phyloP scores from a whole-genome alignment of 2,888 invertebrate genomes.

The Drosophila rellima region DNA sequence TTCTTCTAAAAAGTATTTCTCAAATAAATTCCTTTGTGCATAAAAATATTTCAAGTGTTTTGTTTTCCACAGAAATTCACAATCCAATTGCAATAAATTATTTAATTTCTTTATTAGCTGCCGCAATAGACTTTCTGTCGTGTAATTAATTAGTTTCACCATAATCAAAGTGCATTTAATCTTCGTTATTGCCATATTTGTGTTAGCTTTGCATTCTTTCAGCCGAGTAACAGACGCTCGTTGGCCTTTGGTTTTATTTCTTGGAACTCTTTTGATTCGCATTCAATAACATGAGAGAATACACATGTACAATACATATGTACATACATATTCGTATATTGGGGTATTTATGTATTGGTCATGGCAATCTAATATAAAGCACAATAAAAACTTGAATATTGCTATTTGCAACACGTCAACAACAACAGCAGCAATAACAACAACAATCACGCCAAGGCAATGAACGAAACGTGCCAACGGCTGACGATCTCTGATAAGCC shows the following conservation, averaged over 20 bases:
- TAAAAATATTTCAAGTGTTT: not conserved
- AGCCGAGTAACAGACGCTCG: slow-evolving; percentile 17
- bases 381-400: slow-evolving; percentile 80
- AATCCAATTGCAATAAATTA: not conserved
- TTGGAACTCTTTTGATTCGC: slow-evolving; percentile 70
- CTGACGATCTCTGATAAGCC: slow-evolving; percentile 77
- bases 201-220: slow-evolving; percentile 28
- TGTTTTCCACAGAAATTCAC: not conserved
- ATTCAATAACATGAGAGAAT: slow-evolving; percentile 66
- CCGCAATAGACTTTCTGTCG: slow-evolving; percentile 5
- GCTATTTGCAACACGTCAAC: slow-evolving; percentile 78
- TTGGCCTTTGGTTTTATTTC: slow-evolving; percentile 56
- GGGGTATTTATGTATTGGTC: slow-evolving; percentile 73
- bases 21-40: not conserved
- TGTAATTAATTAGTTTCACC: slow-evolving; percentile 14
- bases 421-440: slow-evolving; percentile 48
- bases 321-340: slow-evolving; percentile 6
- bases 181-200: slow-evolving; percentile 31
- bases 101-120: slow-evolving; percentile 14
- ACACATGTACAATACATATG: slow-evolving; percentile 28
- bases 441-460: slow-evolving; percentile 72
- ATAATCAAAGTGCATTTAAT: slow-evolving; percentile 40
- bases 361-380: slow-evolving; percentile 79
- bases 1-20: no score
- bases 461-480: slow-evolving; percentile 81